Evolutionary conservation across 2,888 invertebrate species (phyloP).

Genomic region (Steinernema scapterisci): DNA sequence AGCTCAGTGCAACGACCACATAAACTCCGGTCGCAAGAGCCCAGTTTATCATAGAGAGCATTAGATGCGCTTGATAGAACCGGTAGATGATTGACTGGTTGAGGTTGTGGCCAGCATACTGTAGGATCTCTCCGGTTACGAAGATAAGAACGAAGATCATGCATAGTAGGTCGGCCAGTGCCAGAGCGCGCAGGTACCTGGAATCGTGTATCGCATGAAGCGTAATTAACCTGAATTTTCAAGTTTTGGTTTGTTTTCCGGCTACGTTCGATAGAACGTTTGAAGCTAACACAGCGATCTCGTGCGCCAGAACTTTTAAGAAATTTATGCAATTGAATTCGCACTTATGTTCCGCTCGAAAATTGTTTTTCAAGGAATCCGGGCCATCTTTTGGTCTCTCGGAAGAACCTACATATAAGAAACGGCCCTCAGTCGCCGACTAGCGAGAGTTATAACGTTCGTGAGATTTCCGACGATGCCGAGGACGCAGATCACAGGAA

Average conservation of each 20-base stretch:
- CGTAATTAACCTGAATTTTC: too few relatives aligned
- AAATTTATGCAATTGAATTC: conserved; percentile 33
- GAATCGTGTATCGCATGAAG: too few relatives aligned
- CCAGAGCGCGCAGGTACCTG: conserved; percentile 51
- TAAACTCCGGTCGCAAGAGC: conserved; percentile 66
- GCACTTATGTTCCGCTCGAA: conserved; percentile 4
- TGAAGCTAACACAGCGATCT: too few relatives aligned
- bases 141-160: conserved; percentile 67
- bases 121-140: conserved; percentile 57
- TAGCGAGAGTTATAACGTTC: conserved; percentile 65
- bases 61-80: conserved; percentile 59
- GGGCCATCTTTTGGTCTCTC: background rate
- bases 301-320: conserved; percentile 53
- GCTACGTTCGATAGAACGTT: too few relatives aligned
- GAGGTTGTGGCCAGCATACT: conserved; percentile 43
- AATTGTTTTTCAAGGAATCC: background rate
- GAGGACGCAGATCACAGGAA: conserved; percentile 64
- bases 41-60: conserved; percentile 67
- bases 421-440: conserved; percentile 62
- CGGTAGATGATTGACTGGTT: conserved; percentile 34
- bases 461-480: conserved; percentile 62
- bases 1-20: conserved; percentile 64
- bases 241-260: too few relatives aligned
- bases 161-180: conserved; percentile 65
- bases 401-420: conserved; percentile 56